Evolutionary conservation across 1,140 invertebrate species (phyloP).

Genomic region (Ceratina australensis): DNA sequence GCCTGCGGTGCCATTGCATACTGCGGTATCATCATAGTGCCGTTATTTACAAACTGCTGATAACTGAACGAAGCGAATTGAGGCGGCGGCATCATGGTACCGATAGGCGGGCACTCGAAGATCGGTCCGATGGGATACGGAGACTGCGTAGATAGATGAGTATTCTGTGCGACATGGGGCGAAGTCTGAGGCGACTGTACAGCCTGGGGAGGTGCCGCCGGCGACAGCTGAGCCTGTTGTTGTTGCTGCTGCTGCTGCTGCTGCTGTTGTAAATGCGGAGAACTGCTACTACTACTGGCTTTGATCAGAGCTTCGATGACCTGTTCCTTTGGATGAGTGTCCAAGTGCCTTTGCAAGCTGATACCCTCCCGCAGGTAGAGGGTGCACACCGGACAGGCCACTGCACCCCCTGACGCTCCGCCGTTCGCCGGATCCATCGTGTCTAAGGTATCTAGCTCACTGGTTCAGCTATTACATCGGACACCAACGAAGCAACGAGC

Average conservation of each 20-base stretch:
- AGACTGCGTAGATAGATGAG: constrained; percentile 66
- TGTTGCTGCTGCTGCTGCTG: no score
- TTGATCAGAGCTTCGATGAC: constrained; percentile 89
- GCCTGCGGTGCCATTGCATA: constrained; percentile 80
- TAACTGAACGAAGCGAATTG: constrained; percentile 80
- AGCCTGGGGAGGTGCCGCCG: no score
- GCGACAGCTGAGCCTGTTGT: no score
- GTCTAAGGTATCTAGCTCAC: constrained; percentile 15
- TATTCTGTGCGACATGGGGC: constrained; percentile 54
- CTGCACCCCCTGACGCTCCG: constrained; percentile 62
- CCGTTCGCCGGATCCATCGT: constrained; percentile 61
- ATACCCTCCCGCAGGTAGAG: constrained; percentile 90
- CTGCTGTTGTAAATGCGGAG: constrained; percentile 38
- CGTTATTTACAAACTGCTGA: constrained; percentile 82
- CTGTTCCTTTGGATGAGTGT: constrained; percentile 92
- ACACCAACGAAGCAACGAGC: constrained; percentile 11
- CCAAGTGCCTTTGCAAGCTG: constrained; percentile 87
- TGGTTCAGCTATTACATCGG: constrained; percentile 26
- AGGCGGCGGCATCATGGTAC: constrained; percentile 76
- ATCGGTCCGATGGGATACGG: constrained; percentile 73
- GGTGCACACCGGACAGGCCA: constrained; percentile 89
- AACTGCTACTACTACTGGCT: constrained; percentile 62
- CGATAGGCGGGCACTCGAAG: constrained; percentile 76
- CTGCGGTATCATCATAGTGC: constrained; percentile 80
- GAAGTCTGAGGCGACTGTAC: constrained; percentile 51